Base-by-base conservation (phyloP, 2,113 vertebrate genomes). In the Erythrocebus patas region DNA sequence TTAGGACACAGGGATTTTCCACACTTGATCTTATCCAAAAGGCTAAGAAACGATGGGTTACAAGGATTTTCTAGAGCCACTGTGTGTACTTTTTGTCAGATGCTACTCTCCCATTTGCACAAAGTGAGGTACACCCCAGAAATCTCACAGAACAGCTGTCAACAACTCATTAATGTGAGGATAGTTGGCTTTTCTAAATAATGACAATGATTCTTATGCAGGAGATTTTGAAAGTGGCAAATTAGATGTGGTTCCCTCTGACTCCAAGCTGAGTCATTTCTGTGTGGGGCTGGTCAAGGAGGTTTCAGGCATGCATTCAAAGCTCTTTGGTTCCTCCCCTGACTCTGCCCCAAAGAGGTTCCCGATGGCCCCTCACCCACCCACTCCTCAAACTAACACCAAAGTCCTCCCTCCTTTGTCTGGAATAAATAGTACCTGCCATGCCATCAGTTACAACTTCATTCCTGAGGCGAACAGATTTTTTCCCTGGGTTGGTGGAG, bases 321-420 rank as follows among this genome's bases (percentile, higher is more conserved):
- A 30, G 27, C 55, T 30, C 72, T 45, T 66, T 40, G 30, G 8
- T 38, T n/a, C 68, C 45, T 88, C 50, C 10, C 50, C 17, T 1
- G 27, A 38, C 45, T 43, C 66, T 22, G 8, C 59, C 70, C 45
- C 8, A 38, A 57, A 14, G 45, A 6, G 2, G 27, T 72, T 38
- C 57, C 50, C 0, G 0, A 1, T 2, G 30, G 11, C 10, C 40
- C 66, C 66, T 87, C 0, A 2, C 25, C 40, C n/a, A 45, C 52
- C 38, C 38, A 27, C 59, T 75, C 92, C 86, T 85, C 22, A 90
- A 7, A 38, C 45, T 52, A 78, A 83, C 8, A 52, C 59, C 73
- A 7, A 20, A 93, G 73, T 68, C 89, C 27, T 79, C 59, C 84
- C 87, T 75, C 93, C 73, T 89, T 83, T 88, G 94, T 64, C 61